Conservation (phyloP, 1,140 invertebrate species). For the Atta cephalotes region DNA sequence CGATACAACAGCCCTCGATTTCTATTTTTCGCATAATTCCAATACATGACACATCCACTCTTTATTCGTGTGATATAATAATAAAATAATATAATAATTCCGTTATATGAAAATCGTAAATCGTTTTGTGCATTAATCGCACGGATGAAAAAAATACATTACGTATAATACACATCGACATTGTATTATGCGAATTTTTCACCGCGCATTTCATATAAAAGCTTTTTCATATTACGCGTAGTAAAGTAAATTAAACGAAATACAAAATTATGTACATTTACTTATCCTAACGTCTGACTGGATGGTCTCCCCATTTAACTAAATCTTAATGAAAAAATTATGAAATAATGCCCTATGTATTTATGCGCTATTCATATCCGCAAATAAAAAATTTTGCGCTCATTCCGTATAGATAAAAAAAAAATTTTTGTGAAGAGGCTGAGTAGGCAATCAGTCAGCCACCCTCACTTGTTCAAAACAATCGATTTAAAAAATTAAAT, state of each 20-base stretch:
- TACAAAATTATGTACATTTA: not conserved
- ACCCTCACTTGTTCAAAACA: no score
- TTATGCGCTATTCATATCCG: no score
- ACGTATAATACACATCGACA: not conserved
- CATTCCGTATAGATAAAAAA: no score
- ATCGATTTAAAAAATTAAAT: no score
- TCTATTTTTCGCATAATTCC: constrained; percentile 33
- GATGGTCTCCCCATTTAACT: no score
- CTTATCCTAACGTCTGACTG: not conserved
- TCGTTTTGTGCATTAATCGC: constrained; percentile 36
- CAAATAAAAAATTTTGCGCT: no score
- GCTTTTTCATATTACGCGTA: constrained; percentile 16
- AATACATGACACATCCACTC: not conserved
- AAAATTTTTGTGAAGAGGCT: no score
- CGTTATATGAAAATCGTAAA: constrained; percentile 25
- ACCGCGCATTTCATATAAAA: not conserved
- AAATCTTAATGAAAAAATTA: no score
- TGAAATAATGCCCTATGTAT: no score
- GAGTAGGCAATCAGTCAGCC: no score
- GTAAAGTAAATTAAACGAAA: constrained; percentile 15
- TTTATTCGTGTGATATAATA: constrained; percentile 15
- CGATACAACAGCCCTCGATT: not conserved
- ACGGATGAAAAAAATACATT: not conserved
- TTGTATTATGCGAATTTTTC: constrained; percentile 10
- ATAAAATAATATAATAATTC: constrained; percentile 16